These are phyloP conservation scores for Coccyzus lansbergi DNA, from an alignment of 2,797 vertebrate genomes.

Conservation along the genomic window DNA sequence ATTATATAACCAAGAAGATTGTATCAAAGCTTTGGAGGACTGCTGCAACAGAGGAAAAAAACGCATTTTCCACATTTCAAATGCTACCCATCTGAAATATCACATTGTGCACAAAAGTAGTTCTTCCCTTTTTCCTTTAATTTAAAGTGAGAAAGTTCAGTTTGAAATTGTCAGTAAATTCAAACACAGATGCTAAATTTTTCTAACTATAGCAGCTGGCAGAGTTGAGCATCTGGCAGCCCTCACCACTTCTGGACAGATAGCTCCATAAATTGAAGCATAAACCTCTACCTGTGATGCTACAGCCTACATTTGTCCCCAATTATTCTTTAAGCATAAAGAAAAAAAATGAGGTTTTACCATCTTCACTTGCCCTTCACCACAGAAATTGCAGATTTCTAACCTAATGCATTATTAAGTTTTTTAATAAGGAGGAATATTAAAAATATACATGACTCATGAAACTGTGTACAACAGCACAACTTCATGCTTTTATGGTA, in stretches of 20 bases:
- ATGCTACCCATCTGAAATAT: background rate
- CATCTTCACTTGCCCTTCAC: background rate
- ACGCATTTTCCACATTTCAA: background rate
- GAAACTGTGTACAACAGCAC: background rate
- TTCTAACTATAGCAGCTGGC: background rate
- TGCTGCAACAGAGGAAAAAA: background rate
- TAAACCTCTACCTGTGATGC: background rate
- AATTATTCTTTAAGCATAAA: background rate
- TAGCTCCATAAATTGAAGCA: background rate
- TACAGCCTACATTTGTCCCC: background rate
- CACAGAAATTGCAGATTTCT: background rate
- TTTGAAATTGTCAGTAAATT: conserved; percentile 5
- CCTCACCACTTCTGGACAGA: background rate
- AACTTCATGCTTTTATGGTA: background rate
- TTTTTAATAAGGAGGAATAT: background rate
- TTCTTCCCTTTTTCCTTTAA: background rate
- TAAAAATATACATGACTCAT: background rate
- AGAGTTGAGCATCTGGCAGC: background rate
- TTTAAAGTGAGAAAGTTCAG: conserved; percentile 16
- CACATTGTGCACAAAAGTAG: background rate
- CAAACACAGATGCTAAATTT: conserved; percentile 2
- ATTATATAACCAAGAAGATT: background rate
- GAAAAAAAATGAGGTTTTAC: accelerated
- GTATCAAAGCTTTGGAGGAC: background rate
- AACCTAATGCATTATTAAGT: background rate